phyloP scores from a whole-genome alignment of 1,140 invertebrate species.

The Drosophila chauvacae region DNA sequence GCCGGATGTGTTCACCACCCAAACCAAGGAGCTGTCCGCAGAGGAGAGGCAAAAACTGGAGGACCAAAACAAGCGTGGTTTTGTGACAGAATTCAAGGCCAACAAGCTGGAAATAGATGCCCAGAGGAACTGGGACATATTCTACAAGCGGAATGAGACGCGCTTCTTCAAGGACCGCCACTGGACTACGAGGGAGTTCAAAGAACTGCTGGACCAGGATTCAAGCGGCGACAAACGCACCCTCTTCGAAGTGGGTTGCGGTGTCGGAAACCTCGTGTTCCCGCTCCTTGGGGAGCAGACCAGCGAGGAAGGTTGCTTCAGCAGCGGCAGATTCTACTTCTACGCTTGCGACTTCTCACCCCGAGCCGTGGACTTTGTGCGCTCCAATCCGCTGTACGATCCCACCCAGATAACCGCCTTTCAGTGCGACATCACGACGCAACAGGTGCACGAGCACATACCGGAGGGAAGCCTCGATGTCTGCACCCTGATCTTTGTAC shows the following conservation, averaged over 20 bases:
- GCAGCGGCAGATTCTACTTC: slow-evolving; percentile 87
- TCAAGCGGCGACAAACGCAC: slow-evolving; percentile 78
- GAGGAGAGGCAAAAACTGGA: slow-evolving; percentile 87
- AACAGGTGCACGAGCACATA: slow-evolving; percentile 87
- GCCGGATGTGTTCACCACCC: slow-evolving; percentile 54
- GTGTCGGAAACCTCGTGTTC: slow-evolving; percentile 98
- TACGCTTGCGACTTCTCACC: slow-evolving; percentile 98
- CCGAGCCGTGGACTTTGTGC: slow-evolving; percentile 94
- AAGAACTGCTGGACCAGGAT: slow-evolving; percentile 89
- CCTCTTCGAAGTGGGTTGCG: slow-evolving; percentile 96
- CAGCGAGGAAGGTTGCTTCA: slow-evolving; percentile 11
- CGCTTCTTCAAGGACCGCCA: slow-evolving; percentile 98
- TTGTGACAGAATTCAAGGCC: slow-evolving; percentile 92
- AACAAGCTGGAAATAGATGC: slow-evolving; percentile 93
- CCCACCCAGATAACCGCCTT: slow-evolving; percentile 89
- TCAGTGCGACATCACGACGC: slow-evolving; percentile 89
- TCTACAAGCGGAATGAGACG: slow-evolving; percentile 97
- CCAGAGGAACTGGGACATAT: slow-evolving; percentile 98
- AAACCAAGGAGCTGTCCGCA: slow-evolving; percentile 84
- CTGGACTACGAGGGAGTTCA: slow-evolving; percentile 98
- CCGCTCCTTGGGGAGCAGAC: slow-evolving; percentile 93
- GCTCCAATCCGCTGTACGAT: slow-evolving; percentile 86
- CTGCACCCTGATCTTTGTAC: slow-evolving; percentile 97
- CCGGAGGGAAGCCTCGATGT: slow-evolving; percentile 89
- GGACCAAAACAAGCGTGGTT: slow-evolving; percentile 88